A percentile compares a stretch with the other conserved stretches of the same genome.
Evolutionary conservation across 1,140 invertebrate species (phyloP).

Genomic region (Plectrocnemia conspersa): DNA sequence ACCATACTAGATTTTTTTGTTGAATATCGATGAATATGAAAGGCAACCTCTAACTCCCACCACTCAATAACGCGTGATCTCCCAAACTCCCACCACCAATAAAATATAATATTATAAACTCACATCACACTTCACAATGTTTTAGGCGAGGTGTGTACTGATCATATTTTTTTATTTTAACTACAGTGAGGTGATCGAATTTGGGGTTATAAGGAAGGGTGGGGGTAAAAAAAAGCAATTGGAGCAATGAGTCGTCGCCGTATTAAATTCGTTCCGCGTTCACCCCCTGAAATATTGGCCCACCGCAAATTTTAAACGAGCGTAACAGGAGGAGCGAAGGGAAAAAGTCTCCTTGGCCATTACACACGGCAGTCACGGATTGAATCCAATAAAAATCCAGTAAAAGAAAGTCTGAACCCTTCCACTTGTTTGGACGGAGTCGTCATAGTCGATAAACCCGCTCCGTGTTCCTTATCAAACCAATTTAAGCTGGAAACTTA

Average conservation of each 20-base stretch:
- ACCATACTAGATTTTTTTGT: too few relatives aligned
- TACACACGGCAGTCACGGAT: conserved; percentile 36
- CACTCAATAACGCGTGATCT: too few relatives aligned
- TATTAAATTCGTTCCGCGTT: background rate
- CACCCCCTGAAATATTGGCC: background rate
- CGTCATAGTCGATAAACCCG: conserved; percentile 36
- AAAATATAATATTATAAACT: too few relatives aligned
- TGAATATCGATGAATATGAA: too few relatives aligned
- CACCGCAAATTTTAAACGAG: background rate
- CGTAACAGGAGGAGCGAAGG: conserved; percentile 2
- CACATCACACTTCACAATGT: too few relatives aligned
- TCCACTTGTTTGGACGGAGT: conserved; percentile 28
- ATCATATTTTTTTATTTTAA: too few relatives aligned
- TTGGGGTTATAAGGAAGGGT: too few relatives aligned
- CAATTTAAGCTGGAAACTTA: conserved; percentile 35
- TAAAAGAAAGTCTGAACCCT: conserved; percentile 36
- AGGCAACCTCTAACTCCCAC: too few relatives aligned
- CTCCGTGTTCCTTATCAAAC: conserved; percentile 35
- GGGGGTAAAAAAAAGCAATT: too few relatives aligned
- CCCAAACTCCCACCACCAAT: too few relatives aligned
- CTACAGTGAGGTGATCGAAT: too few relatives aligned
- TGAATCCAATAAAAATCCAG: conserved; percentile 35
- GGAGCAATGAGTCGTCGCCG: background rate
- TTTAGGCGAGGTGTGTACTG: too few relatives aligned
- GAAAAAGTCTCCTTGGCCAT: conserved; percentile 30